A percentile compares a stretch with the other conserved stretches of the same genome.
Evolutionary conservation across 2,113 vertebrate genomes (phyloP).

Genomic region (Cynoglossus semilaevis): DNA sequence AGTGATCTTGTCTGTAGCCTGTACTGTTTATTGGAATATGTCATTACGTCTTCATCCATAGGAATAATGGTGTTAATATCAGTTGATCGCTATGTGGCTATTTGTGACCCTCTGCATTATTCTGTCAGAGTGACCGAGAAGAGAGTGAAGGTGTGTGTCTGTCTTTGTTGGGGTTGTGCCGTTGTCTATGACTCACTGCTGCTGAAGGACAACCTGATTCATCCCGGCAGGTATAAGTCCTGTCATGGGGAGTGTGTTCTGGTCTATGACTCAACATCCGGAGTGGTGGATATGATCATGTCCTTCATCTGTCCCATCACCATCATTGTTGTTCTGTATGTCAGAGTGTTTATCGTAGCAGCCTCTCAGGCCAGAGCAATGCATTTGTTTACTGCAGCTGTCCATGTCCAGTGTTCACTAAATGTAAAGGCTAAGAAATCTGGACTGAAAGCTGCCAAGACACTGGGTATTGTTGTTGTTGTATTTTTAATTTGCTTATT

Average conservation of each 20-base stretch:
- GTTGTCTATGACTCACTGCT: background rate
- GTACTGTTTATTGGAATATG: background rate
- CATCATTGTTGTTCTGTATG: constrained; percentile 21
- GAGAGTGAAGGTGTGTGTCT: background rate
- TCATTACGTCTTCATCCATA: constrained; percentile 2
- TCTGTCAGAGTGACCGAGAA: constrained; percentile 2
- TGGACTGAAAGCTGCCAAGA: constrained; percentile 33
- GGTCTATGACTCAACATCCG: background rate
- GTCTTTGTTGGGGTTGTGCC: constrained; percentile 16
- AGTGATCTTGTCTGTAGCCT: background rate
- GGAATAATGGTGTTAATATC: constrained; percentile 45
- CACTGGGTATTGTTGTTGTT: constrained; percentile 18
- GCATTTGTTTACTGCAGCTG: background rate
- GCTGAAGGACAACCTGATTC: background rate
- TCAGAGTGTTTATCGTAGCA: constrained; percentile 28
- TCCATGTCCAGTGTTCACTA: background rate
- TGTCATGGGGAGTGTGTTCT: constrained; percentile 35
- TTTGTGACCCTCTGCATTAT: constrained; percentile 41
- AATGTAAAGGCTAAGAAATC: constrained; percentile 8
- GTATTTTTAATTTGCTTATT: constrained; percentile 23
- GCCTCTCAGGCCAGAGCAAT: constrained; percentile 17
- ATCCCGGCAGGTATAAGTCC: constrained; percentile 8
- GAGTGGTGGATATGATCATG: background rate
- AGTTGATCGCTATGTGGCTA: constrained; percentile 28
- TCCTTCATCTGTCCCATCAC: constrained; percentile 21